These are phyloP conservation scores for Parauchenoglanis punctatus DNA, from an alignment of 2,797 vertebrate species.

Conservation along the genomic window DNA sequence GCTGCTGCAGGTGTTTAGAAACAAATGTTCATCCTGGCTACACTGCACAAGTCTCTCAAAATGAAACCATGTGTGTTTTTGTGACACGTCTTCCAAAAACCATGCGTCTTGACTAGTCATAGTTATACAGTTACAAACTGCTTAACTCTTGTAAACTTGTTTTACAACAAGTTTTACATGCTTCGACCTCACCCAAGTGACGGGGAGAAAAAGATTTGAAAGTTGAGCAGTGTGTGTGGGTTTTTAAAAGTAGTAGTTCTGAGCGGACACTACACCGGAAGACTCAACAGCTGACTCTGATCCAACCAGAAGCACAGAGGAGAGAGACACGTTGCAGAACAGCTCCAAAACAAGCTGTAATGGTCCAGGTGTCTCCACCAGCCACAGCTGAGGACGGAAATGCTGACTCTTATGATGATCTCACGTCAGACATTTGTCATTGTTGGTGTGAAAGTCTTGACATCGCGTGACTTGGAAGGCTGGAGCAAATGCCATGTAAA, in stretches of 20 bases:
- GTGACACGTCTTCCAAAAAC: not conserved
- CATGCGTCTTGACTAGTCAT: not conserved
- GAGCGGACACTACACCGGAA: not conserved
- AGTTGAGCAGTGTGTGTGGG: not conserved
- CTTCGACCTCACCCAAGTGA: not conserved
- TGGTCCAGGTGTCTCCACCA: constrained; percentile 9
- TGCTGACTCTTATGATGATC: not conserved
- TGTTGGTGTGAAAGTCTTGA: too few species aligned
- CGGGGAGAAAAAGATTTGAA: too few species aligned
- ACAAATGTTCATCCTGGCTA: not conserved
- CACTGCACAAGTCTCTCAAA: not conserved
- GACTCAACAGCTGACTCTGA: not conserved
- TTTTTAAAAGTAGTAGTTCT: not conserved
- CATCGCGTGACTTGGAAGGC: not conserved
- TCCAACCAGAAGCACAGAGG: not conserved
- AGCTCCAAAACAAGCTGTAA: not conserved
- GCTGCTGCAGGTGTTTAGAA: not conserved
- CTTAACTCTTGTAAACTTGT: not conserved
- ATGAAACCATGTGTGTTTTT: not conserved
- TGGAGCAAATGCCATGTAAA: not conserved
- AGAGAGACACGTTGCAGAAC: not conserved
- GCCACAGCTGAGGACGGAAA: not conserved
- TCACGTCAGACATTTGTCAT: not conserved
- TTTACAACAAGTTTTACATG: not conserved
- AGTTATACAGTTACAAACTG: not conserved